phyloP scores from a whole-genome alignment of 2,797 vertebrate genomes.

The Heteromormyrus szaboi region DNA sequence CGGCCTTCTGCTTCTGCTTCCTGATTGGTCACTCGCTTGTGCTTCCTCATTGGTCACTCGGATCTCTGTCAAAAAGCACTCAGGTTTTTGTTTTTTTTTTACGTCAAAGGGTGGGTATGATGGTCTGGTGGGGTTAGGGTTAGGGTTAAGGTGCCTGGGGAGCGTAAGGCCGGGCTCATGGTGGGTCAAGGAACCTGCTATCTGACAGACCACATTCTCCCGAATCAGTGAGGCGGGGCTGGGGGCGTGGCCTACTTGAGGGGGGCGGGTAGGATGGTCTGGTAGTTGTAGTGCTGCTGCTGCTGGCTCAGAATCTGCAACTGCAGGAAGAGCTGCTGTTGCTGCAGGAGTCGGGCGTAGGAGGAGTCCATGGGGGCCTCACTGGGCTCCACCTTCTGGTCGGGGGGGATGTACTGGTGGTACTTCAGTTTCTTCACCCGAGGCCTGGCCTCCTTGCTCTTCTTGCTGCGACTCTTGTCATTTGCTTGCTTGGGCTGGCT shows the following conservation, averaged over 20 bases:
- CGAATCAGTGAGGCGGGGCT: background rate
- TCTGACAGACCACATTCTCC: background rate
- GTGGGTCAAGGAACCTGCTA: background rate
- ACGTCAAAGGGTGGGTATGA: background rate
- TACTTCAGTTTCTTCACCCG: conserved; percentile 95
- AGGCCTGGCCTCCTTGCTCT: conserved; percentile 84
- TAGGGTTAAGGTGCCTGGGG: background rate
- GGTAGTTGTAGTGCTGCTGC: conserved; percentile 97
- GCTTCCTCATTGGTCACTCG: background rate
- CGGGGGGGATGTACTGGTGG: conserved; percentile 96
- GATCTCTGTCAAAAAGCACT: background rate
- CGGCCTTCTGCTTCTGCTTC: background rate
- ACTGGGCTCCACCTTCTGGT: conserved; percentile 87
- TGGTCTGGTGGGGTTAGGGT: background rate
- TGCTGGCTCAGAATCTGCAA: conserved; percentile 98
- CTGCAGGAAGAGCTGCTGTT: conserved; percentile 96
- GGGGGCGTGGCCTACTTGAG: conserved; percentile 72
- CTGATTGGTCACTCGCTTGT: background rate
- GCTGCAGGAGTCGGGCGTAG: conserved; percentile 90
- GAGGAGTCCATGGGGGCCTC: conserved; percentile 49
- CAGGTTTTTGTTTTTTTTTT: no score
- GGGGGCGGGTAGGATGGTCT: conserved; percentile 89
- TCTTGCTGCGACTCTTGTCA: conserved; percentile 92
- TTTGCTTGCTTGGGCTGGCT: conserved; percentile 80
- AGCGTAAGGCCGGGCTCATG: background rate